Conservation (phyloP, 2,888 invertebrate genomes). For the Brenthis ino region DNA sequence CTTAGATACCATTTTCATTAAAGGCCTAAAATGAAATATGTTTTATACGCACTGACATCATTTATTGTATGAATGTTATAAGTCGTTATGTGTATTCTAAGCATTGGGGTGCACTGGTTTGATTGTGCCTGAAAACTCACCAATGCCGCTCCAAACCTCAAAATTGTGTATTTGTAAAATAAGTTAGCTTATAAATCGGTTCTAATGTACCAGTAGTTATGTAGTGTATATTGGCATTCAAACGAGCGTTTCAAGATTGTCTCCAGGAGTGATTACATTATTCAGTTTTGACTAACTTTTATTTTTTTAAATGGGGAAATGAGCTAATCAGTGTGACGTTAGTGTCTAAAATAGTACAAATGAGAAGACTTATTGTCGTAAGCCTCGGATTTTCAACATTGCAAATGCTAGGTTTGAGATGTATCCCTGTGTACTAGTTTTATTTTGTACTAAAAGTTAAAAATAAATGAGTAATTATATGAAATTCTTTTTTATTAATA, state of each 20-base stretch:
- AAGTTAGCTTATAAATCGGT: conserved; percentile 66
- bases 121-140: conserved; percentile 80
- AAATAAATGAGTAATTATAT: conserved; percentile 79
- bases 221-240: conserved; percentile 65
- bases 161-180: conserved; percentile 72
- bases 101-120: conserved; percentile 78
- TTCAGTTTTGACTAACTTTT: conserved; percentile 78
- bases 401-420: conserved; percentile 83
- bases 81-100: conserved; percentile 66
- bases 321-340: conserved; percentile 80
- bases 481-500: conserved; percentile 37
- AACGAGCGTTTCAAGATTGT: conserved; percentile 61
- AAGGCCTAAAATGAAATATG: conserved; percentile 31
- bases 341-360: conserved; percentile 84
- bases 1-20: conserved; percentile 14
- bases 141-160: conserved; percentile 82
- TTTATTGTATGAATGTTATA: not conserved
- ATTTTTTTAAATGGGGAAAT: conserved; percentile 71
- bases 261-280: conserved; percentile 80
- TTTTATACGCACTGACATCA: conserved; percentile 1
- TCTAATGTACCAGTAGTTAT: conserved; percentile 67
- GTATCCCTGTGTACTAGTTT: conserved; percentile 84
- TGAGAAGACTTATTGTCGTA: conserved; percentile 84
- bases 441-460: conserved; percentile 84
- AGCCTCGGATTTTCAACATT: conserved; percentile 82